Evolutionary conservation across 2,797 vertebrate species (phyloP).

Genomic region (Coreius guichenoti): DNA sequence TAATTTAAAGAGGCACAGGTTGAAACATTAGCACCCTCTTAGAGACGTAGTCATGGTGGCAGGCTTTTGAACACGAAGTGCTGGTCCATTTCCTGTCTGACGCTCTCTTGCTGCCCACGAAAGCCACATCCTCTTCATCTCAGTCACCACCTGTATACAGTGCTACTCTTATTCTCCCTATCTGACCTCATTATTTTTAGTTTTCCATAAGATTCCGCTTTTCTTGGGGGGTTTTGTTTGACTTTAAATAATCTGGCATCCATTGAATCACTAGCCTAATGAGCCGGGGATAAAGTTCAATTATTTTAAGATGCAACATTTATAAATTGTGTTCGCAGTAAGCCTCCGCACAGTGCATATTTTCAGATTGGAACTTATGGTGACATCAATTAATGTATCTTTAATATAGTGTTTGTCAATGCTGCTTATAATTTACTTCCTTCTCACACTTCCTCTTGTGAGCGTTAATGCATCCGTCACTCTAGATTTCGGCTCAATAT

Average conservation of each 20-base stretch:
- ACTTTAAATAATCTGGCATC: not conserved
- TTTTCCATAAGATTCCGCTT: not conserved
- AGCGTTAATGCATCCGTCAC: not conserved
- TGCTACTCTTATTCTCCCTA: constrained; percentile 5
- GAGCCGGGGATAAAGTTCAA: not conserved
- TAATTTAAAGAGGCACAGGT: constrained; percentile 34
- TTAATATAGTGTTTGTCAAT: constrained; percentile 40
- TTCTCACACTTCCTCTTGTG: constrained; percentile 46
- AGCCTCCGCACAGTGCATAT: not conserved
- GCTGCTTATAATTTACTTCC: constrained; percentile 45
- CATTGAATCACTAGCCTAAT: not conserved
- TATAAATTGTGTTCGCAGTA: not conserved
- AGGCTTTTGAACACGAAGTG: constrained; percentile 66
- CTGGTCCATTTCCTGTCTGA: constrained; percentile 80
- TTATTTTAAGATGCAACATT: constrained; percentile 8
- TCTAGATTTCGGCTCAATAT: not conserved
- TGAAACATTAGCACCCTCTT: constrained; percentile 62
- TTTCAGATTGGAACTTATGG: constrained; percentile 4
- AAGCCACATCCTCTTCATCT: constrained; percentile 82
- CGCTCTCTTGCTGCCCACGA: constrained; percentile 75
- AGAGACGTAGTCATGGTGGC: constrained; percentile 68
- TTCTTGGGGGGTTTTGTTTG: not conserved
- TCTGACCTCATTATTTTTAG: constrained; percentile 13
- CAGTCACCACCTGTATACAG: constrained; percentile 61
- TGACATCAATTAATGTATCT: constrained; percentile 26